phyloP scores from a whole-genome alignment of 2,113 vertebrate genomes.

The Oreotragus oreotragus region DNA sequence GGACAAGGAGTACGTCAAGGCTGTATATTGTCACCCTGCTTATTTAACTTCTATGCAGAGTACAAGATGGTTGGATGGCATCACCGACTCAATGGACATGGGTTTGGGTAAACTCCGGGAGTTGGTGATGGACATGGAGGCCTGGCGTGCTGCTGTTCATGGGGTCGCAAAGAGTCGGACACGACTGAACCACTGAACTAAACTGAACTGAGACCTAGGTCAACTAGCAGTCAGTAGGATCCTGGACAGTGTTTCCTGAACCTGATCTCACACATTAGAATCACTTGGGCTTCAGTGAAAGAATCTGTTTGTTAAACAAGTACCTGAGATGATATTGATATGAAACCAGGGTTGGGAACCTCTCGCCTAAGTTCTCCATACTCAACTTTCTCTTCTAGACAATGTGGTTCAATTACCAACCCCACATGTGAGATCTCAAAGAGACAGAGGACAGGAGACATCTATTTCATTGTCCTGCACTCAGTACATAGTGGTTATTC shows the following conservation, averaged over 20 bases:
- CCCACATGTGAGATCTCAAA: neutral
- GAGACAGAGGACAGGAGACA: neutral
- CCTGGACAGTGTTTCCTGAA: neutral
- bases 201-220: neutral
- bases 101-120: neutral
- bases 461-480: neutral
- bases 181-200: neutral
- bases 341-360: neutral
- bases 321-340: neutral
- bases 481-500: neutral
- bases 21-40: neutral
- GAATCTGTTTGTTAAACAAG: neutral
- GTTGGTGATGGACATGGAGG: neutral
- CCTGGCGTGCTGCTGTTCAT: neutral
- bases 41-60: neutral
- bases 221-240: neutral
- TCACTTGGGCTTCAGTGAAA: neutral
- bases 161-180: fast-evolving
- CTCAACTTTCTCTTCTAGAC: neutral
- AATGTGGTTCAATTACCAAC: too few species aligned
- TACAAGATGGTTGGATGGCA: neutral
- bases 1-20: neutral
- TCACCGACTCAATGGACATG: neutral
- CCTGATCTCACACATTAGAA: neutral
- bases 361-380: neutral